A percentile compares a stretch with the other conserved stretches of the same genome.
phyloP scores from a whole-genome alignment of 1,140 invertebrate species.

The Hirudo medicinalis region DNA sequence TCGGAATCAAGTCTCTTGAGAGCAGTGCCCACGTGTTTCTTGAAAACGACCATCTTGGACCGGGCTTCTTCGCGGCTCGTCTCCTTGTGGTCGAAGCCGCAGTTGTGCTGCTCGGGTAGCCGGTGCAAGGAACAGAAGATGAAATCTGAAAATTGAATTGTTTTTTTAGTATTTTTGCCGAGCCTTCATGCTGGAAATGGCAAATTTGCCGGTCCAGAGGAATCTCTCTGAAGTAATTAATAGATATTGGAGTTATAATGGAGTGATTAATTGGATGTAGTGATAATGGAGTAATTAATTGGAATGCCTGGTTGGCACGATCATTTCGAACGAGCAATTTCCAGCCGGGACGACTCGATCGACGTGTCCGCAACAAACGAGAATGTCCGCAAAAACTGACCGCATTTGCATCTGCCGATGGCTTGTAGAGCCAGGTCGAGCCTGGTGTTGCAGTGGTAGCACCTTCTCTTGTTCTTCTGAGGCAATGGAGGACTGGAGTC shows the following conservation, averaged over 20 bases:
- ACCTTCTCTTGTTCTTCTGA: conserved; percentile 15
- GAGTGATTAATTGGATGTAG: no score
- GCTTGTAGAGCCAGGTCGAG: not conserved
- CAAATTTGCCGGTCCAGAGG: no score
- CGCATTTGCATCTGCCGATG: conserved; percentile 15
- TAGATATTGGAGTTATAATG: no score
- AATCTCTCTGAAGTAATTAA: no score
- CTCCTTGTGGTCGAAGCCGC: conserved; percentile 17
- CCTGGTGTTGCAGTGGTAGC: not conserved
- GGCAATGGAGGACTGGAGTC: no score
- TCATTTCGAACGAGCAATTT: no score
- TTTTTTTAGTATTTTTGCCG: no score
- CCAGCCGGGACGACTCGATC: no score
- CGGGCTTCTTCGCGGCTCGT: not conserved
- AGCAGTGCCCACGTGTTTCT: conserved; percentile 12
- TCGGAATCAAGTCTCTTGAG: conserved; percentile 10
- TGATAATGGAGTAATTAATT: no score
- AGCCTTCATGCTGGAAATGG: no score
- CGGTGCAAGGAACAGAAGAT: conserved; percentile 16
- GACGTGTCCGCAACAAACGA: not conserved
- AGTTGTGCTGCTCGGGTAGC: conserved; percentile 17
- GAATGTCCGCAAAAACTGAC: not conserved
- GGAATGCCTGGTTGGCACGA: no score
- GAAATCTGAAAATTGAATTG: not conserved
- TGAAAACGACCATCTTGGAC: conserved; percentile 8